These are phyloP conservation scores for Himalopsyche japonica DNA, from an alignment of 2,888 invertebrate species.

Conservation along the genomic window DNA sequence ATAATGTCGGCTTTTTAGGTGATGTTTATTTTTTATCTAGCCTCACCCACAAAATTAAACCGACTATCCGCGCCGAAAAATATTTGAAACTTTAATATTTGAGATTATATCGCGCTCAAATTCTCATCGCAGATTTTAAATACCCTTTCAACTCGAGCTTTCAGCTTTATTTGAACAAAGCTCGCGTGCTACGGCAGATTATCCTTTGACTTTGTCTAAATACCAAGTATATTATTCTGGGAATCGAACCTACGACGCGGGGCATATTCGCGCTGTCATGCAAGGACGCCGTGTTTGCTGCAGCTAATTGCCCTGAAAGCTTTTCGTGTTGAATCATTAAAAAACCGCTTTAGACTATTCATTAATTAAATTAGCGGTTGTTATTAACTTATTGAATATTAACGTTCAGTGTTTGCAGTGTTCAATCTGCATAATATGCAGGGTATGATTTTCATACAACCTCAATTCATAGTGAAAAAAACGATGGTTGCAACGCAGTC, in stretches of 20 bases:
- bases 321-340: not conserved
- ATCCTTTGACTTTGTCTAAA: not conserved
- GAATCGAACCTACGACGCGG: not conserved
- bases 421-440: too few species aligned
- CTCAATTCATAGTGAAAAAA: too few species aligned
- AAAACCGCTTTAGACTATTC: not conserved
- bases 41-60: too few species aligned
- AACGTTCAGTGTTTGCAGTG: too few species aligned
- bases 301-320: not conserved
- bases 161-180: not conserved
- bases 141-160: not conserved
- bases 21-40: too few species aligned
- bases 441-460: too few species aligned
- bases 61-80: too few species aligned
- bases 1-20: too few species aligned
- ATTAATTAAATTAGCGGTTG: not conserved
- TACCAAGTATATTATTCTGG: not conserved
- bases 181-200: not conserved
- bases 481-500: too few species aligned
- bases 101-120: not conserved
- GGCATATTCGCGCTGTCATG: not conserved
- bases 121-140: not conserved
- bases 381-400: too few species aligned
- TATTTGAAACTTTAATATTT: too few species aligned
- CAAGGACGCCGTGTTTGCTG: not conserved